A percentile compares a stretch with the other conserved stretches of the same genome.
phyloP scores from a whole-genome alignment of 2,888 invertebrate genomes.

The Trissolcus japonicus region DNA sequence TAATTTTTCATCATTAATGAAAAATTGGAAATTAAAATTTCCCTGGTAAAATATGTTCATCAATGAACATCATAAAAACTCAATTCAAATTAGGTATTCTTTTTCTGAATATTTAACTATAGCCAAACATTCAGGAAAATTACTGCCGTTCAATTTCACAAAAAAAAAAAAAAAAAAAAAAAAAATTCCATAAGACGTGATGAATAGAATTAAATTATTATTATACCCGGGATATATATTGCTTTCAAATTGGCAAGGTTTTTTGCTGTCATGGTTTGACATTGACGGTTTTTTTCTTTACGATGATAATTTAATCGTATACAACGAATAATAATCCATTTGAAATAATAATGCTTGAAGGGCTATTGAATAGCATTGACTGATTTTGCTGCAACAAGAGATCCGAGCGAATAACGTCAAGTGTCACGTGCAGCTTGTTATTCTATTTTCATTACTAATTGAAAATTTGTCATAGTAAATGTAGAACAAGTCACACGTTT shows the following conservation, averaged over 20 bases:
- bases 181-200: too few relatives aligned
- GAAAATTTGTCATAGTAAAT: slow-evolving; percentile 54
- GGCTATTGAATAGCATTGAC: slow-evolving; percentile 42
- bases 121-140: neutral
- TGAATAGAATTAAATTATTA: neutral
- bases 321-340: slow-evolving; percentile 44
- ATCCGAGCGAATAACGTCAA: slow-evolving; percentile 65
- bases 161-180: too few relatives aligned
- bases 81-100: neutral
- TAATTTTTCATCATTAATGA: too few relatives aligned
- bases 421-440: slow-evolving; percentile 62
- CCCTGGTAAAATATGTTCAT: too few relatives aligned
- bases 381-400: slow-evolving; percentile 64
- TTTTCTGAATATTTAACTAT: neutral
- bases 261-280: slow-evolving; percentile 23
- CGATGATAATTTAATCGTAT: slow-evolving; percentile 51
- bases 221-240: neutral
- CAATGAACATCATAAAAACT: neutral
- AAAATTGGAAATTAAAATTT: too few relatives aligned
- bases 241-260: neutral
- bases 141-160: too few relatives aligned
- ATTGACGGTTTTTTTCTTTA: slow-evolving; percentile 42
- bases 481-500: slow-evolving; percentile 40
- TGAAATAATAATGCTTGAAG: slow-evolving; percentile 56
- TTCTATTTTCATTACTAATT: slow-evolving; percentile 57